These are phyloP conservation scores for Amphiduros pacificus DNA, from an alignment of 2,888 invertebrate species.

Conservation along the genomic window DNA sequence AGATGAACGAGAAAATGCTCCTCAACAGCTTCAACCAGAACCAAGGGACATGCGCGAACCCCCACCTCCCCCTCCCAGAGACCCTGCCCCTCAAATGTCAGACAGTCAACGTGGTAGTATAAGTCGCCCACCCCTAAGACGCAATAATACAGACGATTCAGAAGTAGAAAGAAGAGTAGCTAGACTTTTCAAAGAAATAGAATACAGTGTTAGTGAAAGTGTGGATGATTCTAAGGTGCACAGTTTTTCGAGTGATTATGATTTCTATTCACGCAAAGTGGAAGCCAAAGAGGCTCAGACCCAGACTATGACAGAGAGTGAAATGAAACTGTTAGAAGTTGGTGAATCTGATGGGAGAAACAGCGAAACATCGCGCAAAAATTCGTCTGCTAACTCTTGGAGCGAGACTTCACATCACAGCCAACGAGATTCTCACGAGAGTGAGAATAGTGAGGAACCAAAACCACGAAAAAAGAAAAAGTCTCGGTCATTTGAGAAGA, in stretches of 20 bases:
- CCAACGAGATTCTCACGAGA: not conserved
- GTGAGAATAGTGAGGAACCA: not conserved
- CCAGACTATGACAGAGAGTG: slow-evolving; percentile 22
- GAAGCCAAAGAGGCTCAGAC: slow-evolving; percentile 21
- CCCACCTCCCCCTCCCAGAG: not conserved
- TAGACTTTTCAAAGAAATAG: slow-evolving; percentile 29
- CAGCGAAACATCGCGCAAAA: slow-evolving; percentile 14
- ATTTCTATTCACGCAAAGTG: slow-evolving; percentile 4
- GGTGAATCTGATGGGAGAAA: not conserved
- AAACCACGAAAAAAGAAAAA: slow-evolving; percentile 7
- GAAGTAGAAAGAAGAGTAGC: slow-evolving; percentile 32
- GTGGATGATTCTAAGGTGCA: slow-evolving; percentile 30
- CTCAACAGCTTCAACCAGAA: not conserved
- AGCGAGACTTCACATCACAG: not conserved
- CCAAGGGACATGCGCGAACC: slow-evolving; percentile 4
- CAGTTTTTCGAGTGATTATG: slow-evolving; percentile 20
- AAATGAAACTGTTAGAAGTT: not conserved
- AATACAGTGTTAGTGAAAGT: slow-evolving; percentile 32
- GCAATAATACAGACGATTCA: slow-evolving; percentile 34
- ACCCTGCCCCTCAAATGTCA: no score
- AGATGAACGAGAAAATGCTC: slow-evolving; percentile 8
- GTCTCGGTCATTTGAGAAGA: slow-evolving; percentile 15
- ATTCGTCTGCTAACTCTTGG: not conserved
- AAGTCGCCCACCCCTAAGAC: slow-evolving; percentile 21
- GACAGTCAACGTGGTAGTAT: not conserved